phyloP scores from a whole-genome alignment of 1,140 invertebrate species.

The Drosophila repletoides region DNA sequence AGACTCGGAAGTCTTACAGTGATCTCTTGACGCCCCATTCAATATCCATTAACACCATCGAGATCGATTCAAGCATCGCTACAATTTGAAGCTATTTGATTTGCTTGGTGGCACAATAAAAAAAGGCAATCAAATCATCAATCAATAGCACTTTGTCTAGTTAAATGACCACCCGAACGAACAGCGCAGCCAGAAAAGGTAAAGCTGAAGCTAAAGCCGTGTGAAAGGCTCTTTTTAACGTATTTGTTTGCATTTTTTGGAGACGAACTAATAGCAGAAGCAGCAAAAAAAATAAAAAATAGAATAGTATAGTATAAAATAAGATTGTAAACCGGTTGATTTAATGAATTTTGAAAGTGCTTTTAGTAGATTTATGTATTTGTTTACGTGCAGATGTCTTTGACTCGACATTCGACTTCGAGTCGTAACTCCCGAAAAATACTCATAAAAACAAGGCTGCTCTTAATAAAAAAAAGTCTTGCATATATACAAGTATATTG shows the following conservation, averaged over 20 bases:
- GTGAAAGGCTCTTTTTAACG: conserved; percentile 52
- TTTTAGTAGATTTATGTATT: conserved; percentile 58
- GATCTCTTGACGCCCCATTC: conserved; percentile 26
- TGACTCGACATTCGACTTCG: conserved; percentile 10
- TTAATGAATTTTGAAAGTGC: conserved; percentile 73
- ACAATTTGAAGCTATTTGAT: too few relatives aligned
- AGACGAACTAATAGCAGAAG: conserved; percentile 37
- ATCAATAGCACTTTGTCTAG: conserved; percentile 58
- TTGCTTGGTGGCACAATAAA: conserved; percentile 43
- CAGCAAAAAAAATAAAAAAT: conserved; percentile 1
- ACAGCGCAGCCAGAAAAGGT: too few relatives aligned
- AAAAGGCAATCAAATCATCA: conserved; percentile 67
- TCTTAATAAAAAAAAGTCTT: too few relatives aligned
- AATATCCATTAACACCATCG: conserved; percentile 21
- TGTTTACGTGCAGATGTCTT: conserved; percentile 20
- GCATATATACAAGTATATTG: too few relatives aligned
- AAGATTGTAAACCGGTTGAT: conserved; percentile 59
- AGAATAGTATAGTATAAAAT: conserved; percentile 3
- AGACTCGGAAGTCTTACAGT: conserved; percentile 43
- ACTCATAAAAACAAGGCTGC: background rate
- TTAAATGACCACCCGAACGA: conserved; percentile 33
- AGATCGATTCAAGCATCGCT: conserved; percentile 15
- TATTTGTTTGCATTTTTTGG: conserved; percentile 65
- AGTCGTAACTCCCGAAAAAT: conserved; percentile 10
- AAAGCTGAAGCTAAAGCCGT: conserved; percentile 11